Conservation (phyloP, 2,797 vertebrate genomes). For the Phaenicophaeus curvirostris region DNA sequence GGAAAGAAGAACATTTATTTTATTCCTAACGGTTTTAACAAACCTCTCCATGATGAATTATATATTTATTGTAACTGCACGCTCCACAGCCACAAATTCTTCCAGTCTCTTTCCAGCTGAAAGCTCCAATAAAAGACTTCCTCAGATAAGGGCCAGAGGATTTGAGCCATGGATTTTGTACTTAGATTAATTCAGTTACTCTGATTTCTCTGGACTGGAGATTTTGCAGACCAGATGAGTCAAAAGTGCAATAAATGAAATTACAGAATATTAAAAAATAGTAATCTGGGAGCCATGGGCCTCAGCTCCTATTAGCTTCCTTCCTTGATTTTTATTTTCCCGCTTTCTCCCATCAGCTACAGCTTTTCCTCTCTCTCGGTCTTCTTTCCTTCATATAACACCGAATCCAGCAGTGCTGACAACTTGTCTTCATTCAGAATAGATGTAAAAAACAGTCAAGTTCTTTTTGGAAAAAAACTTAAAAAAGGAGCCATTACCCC, state of each 20-base stretch:
- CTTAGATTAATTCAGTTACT: slow-evolving; percentile 36
- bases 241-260: background rate
- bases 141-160: slow-evolving; percentile 38
- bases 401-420: background rate
- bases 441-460: background rate
- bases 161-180: slow-evolving; percentile 23
- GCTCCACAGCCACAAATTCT: slow-evolving; percentile 41
- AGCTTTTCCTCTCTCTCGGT: background rate
- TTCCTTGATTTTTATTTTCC: background rate
- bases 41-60: slow-evolving; percentile 56
- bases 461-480: background rate
- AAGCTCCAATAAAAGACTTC: slow-evolving; percentile 46
- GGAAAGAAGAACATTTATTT: slow-evolving; percentile 59
- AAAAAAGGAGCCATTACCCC: background rate
- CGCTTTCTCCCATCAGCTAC: background rate
- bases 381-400: background rate
- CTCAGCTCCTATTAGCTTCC: background rate
- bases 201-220: slow-evolving; percentile 15
- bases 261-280: background rate
- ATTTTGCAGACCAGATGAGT: slow-evolving; percentile 1
- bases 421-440: background rate
- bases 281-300: background rate
- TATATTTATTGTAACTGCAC: slow-evolving; percentile 49
- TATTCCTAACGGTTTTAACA: slow-evolving; percentile 49
- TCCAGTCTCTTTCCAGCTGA: slow-evolving; percentile 18